Evolutionary conservation across 2,113 vertebrate species (phyloP), one percentile per base, ranked within the genome.

Genomic region (Puma concolor): DNA sequence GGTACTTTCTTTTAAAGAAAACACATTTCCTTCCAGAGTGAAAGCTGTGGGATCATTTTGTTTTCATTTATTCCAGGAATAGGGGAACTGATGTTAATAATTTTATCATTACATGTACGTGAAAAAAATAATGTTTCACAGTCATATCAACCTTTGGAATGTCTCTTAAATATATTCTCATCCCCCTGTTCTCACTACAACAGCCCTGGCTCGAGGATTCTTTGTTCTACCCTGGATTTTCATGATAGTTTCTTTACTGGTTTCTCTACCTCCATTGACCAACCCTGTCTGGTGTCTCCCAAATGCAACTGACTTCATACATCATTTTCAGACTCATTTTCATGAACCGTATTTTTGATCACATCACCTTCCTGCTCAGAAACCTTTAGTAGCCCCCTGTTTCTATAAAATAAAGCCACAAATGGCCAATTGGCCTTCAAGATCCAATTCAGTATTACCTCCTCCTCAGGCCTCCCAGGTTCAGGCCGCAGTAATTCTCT

Each of bases 11-110:
- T 92, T 64, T 67, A 88, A 89, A 92, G 25, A 48, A 86, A 23
- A 12, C 14, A 71, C 66, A 44, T 52, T 64, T 76, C 23, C 36
- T 48, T 48, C 36, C 14, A 57, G 80, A 48, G 7, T 38, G 67
- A 88, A 64, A 82, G 12, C 31, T 83, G 21, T 52, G 1, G 48
- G 77, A 64, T 88, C 27, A 50, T 57, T 93, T 97, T 76, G 23
- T 81, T 93, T 97, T 85, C 27, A 69, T 10, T 88, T 93, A 74
- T 44, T 74, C 29, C 88, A n/a, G 8, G 23, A 71, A 83, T 52
- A 33, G 11, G 16, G 76, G 33, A 67, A 54, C 72, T 64, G 11
- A 17, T 48, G 4, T 91, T 9, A 77, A 71, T 91, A 10, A 90
- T 74, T 76, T 77, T 85, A 50, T 67, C 33, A 38, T 87, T 33